Conservation (phyloP, 2,888 invertebrate genomes). For the Ophion costatus region DNA sequence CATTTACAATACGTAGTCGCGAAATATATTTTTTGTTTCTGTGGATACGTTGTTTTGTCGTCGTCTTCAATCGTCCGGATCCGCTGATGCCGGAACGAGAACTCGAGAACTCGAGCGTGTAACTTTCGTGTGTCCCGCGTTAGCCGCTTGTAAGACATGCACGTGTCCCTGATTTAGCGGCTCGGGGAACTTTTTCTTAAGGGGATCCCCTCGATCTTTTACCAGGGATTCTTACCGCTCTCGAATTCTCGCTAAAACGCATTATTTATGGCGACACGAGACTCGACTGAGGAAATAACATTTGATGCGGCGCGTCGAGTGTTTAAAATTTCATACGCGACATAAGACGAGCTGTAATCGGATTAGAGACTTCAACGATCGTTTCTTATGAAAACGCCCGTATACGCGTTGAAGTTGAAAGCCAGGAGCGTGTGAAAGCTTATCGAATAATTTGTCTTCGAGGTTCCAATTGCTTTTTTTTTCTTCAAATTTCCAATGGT, state of each 20-base stretch:
- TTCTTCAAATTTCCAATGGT: not conserved
- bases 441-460: constrained; percentile 34
- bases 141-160: constrained; percentile 25
- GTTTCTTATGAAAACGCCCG: constrained; percentile 6
- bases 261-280: constrained; percentile 21
- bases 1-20: not conserved
- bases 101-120: constrained; percentile 56
- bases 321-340: not conserved
- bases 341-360: not conserved
- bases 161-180: constrained; percentile 59
- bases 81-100: constrained; percentile 60
- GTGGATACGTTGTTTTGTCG: constrained; percentile 20
- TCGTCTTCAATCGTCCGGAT: constrained; percentile 52
- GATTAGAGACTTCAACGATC: not conserved
- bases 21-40: constrained; percentile 17
- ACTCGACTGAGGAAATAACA: not conserved
- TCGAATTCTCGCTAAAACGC: constrained; percentile 44
- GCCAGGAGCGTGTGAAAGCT: constrained; percentile 33
- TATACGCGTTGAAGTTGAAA: no score
- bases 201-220: not conserved
- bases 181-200: constrained; percentile 32
- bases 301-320: not conserved
- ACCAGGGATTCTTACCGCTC: not conserved
- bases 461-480: constrained; percentile 6
- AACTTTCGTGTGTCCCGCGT: constrained; percentile 27